Percentiles rank a stretch among this genome's conserved stretches.
phyloP scores from a whole-genome alignment of 2,888 invertebrate species.

The Volucella inflata region DNA sequence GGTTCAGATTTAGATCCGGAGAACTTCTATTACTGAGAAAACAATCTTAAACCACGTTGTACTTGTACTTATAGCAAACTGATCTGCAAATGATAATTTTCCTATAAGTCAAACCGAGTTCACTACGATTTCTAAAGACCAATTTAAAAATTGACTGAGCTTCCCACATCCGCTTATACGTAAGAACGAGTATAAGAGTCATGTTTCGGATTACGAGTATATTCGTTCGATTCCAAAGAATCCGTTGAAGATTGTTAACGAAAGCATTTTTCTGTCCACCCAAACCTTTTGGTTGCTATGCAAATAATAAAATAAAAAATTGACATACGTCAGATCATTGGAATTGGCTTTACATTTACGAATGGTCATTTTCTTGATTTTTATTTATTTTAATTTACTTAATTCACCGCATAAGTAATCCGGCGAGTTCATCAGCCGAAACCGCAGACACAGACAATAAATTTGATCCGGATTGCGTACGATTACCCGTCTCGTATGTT shows the following conservation, averaged over 20 bases:
- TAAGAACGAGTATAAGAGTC: no score
- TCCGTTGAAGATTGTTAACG: slow-evolving; percentile 8
- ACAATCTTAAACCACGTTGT: no score
- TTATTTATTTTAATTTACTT: not conserved
- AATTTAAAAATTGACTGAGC: not conserved
- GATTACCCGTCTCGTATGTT: no score
- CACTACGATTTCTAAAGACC: no score
- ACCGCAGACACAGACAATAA: slow-evolving; percentile 57
- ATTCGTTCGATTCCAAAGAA: slow-evolving; percentile 37
- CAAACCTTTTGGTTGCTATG: not conserved
- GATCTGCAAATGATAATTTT: no score
- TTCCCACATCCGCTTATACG: slow-evolving; percentile 5
- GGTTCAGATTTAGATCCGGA: no score
- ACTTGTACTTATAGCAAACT: no score
- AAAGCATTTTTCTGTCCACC: slow-evolving; percentile 1
- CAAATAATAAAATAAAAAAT: not conserved
- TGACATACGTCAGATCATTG: slow-evolving; percentile 11
- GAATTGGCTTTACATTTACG: slow-evolving; percentile 8
- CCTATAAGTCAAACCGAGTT: no score
- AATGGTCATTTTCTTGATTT: not conserved
- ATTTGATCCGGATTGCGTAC: slow-evolving; percentile 33
- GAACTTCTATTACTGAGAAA: no score
- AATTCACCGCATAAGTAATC: not conserved
- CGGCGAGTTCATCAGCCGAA: slow-evolving; percentile 34
- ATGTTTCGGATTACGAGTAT: slow-evolving; percentile 8